Evolutionary conservation across 30 jellyfish, hydroid and myxozoan species (phyloP), one percentile per base, ranked within the genome.

Genomic region (Sanderia malayensis): DNA sequence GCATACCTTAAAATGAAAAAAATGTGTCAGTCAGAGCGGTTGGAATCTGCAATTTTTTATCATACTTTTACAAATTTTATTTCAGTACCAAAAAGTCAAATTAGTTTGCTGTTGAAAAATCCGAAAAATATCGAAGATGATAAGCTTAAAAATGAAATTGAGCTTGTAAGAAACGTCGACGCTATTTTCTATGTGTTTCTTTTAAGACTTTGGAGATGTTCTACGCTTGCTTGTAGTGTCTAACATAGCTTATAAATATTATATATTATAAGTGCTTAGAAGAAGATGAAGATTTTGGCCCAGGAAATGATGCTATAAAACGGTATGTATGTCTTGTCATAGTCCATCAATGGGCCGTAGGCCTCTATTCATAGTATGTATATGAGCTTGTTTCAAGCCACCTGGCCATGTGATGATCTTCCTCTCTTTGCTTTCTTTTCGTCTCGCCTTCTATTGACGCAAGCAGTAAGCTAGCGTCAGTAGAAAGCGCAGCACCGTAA

Each of bases 201-300:
- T 41, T 6, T 15, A 41, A 15, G 55, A 6, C 55, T 15, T 41
- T 41, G 55, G 8, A 41, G 55, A 41, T 41, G 11, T 41, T 41
- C 55, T n/a, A n/a, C 55, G 11, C 55, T 41, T 41, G 15, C 55
- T 41, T 15, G 8, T 41, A 6, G 15, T 41, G 15, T 41, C 11
- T 41, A 41, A 41, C 15, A 41, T 41, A 41, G 55, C 15, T 41
- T 6, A 8, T 6, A 41, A 15, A 41, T 41, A 30, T 32, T 58
- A 27, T 23, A 9, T 33, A 30, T 26, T 61, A 69, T 34, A 37
- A 85, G 92, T 89, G 97, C 60, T 28, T 89, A 25, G 58, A 70
- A 20, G 25, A 6, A 47, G 97, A 89, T 57, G 94, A 89, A n/a
- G 83, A 74, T 69, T 89, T 95, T 69, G 95, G 95, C 15, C 97